Evolutionary conservation across 2,797 vertebrate species (phyloP), one percentile per base, ranked within the genome.

Genomic region (Ictinia mississippiensis): DNA sequence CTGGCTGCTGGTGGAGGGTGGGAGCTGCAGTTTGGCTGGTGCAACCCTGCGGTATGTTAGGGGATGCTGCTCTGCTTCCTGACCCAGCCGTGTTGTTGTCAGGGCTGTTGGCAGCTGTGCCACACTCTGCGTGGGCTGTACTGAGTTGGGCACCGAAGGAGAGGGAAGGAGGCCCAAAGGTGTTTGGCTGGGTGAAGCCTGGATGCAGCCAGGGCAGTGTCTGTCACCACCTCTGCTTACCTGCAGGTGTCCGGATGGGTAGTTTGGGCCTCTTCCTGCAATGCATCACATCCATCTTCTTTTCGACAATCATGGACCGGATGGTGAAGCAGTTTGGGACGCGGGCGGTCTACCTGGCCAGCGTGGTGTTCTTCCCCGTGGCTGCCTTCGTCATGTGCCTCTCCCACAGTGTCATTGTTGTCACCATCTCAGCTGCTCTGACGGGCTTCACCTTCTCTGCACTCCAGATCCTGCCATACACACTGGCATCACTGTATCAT

Each of bases 221-320:
- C 67, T 45, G 0, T 49, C 68, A 53, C 73, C 35, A 10, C 29
- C 55, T 78, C 22, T 80, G 19, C 59, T 7, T 84, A 5, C 83
- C 82, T 4, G 1, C 97, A 99, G 99, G 99, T 44, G 98, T 99
- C 71, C 98, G 98, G 11, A 98, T 99, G 98, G 99, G 99, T 56
- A 99, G 99, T 78, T 56, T 99, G 96, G 99, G 99, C 13, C 98
- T 99, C 47, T 99, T 99, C 96, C 98, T 99, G 67, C 99, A 99
- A 93, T 99, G 98, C 9, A 97, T 98, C 94, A 98, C 98, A 33
- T 99, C 99, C 40, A 97, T 99, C 96, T 89, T 98, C 95, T 98
- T 98, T 86, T 99, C 99, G 5, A 83, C 98, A 87, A 94, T 98
- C 91, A 99, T 99, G 98, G 98, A 99, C 96, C 89, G 98, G 86